A percentile compares a stretch with the other conserved stretches of the same genome.
Conservation (phyloP, 2,888 invertebrate genomes). For the Caenorhabditis sinica region DNA sequence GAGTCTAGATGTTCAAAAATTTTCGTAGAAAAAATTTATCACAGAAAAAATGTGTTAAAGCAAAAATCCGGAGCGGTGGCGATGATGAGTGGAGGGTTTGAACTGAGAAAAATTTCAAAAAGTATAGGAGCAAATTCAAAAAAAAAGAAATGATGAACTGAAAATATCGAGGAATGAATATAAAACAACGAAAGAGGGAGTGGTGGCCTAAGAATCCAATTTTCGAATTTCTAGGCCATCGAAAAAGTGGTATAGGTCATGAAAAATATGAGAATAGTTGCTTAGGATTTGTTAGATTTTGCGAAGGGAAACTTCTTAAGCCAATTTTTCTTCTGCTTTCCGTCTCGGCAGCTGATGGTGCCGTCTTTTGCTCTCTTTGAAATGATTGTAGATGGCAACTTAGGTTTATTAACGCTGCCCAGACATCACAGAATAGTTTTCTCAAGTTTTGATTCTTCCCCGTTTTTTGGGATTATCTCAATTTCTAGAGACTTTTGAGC, state of each 20-base stretch:
- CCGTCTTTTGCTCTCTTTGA: too few relatives aligned
- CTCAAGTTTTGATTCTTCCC: too few relatives aligned
- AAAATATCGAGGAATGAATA: not conserved
- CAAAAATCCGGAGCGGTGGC: not conserved
- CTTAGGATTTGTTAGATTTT: slow-evolving; percentile 51
- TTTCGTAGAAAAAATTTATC: not conserved
- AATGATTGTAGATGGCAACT: too few relatives aligned
- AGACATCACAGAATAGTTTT: too few relatives aligned
- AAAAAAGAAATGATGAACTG: not conserved
- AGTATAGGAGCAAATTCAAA: not conserved
- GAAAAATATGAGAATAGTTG: not conserved
- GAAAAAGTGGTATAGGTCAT: too few relatives aligned
- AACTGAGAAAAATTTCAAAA: not conserved
- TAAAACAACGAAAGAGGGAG: not conserved
- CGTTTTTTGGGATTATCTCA: too few relatives aligned
- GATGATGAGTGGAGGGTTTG: not conserved
- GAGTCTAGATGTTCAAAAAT: not conserved
- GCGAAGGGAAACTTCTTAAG: slow-evolving; percentile 63
- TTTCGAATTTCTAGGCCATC: not conserved
- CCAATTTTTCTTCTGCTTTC: slow-evolving; percentile 59
- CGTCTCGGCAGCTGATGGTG: slow-evolving; percentile 48
- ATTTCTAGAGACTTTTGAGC: too few relatives aligned
- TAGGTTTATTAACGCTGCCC: too few relatives aligned
- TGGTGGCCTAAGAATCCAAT: not conserved
- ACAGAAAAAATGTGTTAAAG: not conserved